These are phyloP conservation scores for Cinclus mexicanus DNA, from an alignment of 2,113 vertebrate genomes.

Conservation along the genomic window DNA sequence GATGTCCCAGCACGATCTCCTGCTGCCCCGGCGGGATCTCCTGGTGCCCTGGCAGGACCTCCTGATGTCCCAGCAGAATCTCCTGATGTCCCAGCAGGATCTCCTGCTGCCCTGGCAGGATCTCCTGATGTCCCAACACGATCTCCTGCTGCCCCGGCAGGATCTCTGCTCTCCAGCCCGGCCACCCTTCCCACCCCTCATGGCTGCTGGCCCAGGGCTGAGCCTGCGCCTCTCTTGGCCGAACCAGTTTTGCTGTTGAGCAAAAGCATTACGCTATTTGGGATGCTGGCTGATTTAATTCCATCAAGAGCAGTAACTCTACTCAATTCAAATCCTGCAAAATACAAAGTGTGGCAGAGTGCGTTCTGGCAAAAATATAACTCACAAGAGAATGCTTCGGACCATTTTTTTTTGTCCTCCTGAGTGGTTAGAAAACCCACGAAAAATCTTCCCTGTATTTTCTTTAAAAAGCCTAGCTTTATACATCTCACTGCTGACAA, in stretches of 20 bases:
- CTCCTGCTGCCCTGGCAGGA: no score
- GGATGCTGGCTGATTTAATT: background rate
- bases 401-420: background rate
- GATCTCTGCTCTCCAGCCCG: no score
- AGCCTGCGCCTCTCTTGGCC: no score
- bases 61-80: no score
- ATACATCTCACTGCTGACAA: slow-evolving; percentile 6
- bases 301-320: background rate
- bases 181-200: no score
- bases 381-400: background rate
- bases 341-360: background rate
- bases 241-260: background rate
- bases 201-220: no score
- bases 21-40: no score
- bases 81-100: no score
- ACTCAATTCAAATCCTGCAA: background rate
- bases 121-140: no score
- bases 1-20: no score
- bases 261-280: background rate
- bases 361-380: background rate
- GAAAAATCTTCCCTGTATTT: slow-evolving; percentile 8
- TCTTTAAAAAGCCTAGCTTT: slow-evolving; percentile 24
- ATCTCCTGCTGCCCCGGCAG: no score
- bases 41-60: no score
- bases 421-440: background rate